Evolutionary conservation across 2,113 vertebrate species (phyloP).

Genomic region (Gopherus flavomarginatus): DNA sequence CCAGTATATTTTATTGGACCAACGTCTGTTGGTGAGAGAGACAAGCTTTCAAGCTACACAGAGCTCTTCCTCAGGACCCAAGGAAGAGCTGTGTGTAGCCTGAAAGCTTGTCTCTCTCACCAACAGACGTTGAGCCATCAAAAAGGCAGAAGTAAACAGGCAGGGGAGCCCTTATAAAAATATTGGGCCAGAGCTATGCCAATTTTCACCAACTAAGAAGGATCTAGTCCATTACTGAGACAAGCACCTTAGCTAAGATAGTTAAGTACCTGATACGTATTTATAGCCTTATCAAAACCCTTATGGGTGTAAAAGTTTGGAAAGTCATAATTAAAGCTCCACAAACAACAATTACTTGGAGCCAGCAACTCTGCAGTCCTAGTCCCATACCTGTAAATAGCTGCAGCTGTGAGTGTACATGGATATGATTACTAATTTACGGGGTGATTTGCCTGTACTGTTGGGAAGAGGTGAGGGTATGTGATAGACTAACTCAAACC

Average conservation of each 20-base stretch:
- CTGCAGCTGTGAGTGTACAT: background rate
- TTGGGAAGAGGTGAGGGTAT: background rate
- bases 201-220: background rate
- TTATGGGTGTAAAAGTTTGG: background rate
- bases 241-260: background rate
- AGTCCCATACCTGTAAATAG: background rate
- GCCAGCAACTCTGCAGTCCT: background rate
- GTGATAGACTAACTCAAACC: background rate
- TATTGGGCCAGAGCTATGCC: background rate
- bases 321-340: background rate
- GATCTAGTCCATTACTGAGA: background rate
- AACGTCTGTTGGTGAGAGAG: background rate
- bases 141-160: background rate
- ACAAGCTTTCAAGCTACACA: too few relatives aligned
- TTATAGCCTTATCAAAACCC: background rate
- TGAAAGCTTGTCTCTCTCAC: background rate
- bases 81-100: background rate
- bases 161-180: background rate
- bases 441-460: background rate
- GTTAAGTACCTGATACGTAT: background rate
- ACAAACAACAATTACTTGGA: background rate
- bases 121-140: background rate
- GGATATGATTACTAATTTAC: background rate
- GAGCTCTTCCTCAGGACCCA: too few relatives aligned
- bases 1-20: background rate